Evolutionary conservation across 2,797 vertebrate species (phyloP).

Genomic region (Paramormyrops hopkinsi): DNA sequence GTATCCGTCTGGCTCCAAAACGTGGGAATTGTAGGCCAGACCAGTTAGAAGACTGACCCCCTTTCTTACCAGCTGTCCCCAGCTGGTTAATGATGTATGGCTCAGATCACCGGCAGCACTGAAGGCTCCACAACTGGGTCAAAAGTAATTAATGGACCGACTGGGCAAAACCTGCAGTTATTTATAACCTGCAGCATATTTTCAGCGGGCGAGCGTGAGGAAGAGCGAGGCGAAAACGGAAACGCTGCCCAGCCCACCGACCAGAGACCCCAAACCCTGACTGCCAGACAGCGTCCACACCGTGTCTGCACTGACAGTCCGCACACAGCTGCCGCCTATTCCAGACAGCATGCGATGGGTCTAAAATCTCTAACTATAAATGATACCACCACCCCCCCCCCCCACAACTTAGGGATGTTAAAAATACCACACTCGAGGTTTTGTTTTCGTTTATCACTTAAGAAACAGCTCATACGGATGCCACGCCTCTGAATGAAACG

Average conservation of each 20-base stretch:
- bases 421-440: neutral
- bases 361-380: neutral
- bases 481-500: neutral
- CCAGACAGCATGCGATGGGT: neutral
- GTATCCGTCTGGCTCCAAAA: neutral
- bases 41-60: conserved; percentile 13
- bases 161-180: neutral
- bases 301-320: neutral
- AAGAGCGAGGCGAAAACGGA: neutral
- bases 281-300: neutral
- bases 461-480: neutral
- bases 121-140: conserved; percentile 15
- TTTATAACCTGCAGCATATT: conserved; percentile 6
- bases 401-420: neutral
- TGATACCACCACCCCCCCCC: neutral
- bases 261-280: neutral
- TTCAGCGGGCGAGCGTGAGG: neutral
- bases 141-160: conserved; percentile 19
- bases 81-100: conserved; percentile 19
- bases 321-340: neutral
- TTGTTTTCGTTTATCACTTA: neutral
- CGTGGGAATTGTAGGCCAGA: neutral
- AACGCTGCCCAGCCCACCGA: neutral
- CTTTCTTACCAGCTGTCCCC: conserved; percentile 4
- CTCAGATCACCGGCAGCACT: neutral